phyloP scores from a whole-genome alignment of 2,113 vertebrate genomes.

The Phyllostomus hastatus region DNA sequence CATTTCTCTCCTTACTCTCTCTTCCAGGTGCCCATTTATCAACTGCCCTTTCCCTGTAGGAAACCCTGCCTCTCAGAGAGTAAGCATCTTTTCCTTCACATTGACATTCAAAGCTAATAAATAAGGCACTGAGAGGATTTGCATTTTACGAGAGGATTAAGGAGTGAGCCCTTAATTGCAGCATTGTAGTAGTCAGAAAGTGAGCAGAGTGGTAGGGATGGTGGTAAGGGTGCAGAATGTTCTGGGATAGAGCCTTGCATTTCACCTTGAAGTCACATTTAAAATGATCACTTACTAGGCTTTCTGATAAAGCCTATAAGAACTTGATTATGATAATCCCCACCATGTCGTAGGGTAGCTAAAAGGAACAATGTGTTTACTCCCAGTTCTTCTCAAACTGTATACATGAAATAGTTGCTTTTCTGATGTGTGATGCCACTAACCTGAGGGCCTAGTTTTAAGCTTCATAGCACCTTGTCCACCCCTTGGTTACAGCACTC shows the following conservation, averaged over 20 bases:
- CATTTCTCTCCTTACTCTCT: neutral
- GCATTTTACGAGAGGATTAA: constrained; percentile 12
- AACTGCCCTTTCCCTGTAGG: neutral
- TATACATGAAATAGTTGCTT: neutral
- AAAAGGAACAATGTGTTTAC: neutral
- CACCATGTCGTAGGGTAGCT: neutral
- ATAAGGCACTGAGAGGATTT: constrained; percentile 19
- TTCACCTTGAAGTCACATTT: neutral
- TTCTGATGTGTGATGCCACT: neutral
- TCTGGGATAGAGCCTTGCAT: neutral
- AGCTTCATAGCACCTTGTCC: neutral
- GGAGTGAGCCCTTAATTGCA: neutral
- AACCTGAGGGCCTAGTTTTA: neutral
- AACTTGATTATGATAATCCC: neutral
- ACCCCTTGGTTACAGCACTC: neutral
- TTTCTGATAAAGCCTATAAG: neutral
- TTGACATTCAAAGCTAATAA: constrained; percentile 19
- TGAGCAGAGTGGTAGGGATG: neutral
- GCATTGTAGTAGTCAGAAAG: neutral
- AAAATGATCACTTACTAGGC: neutral
- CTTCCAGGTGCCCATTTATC: neutral
- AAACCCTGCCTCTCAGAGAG: neutral
- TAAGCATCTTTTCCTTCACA: neutral
- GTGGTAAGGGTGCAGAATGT: no score
- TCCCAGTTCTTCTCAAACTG: neutral